Conservation (phyloP, 2,888 invertebrate species). For the Emmelina monodactyla region DNA sequence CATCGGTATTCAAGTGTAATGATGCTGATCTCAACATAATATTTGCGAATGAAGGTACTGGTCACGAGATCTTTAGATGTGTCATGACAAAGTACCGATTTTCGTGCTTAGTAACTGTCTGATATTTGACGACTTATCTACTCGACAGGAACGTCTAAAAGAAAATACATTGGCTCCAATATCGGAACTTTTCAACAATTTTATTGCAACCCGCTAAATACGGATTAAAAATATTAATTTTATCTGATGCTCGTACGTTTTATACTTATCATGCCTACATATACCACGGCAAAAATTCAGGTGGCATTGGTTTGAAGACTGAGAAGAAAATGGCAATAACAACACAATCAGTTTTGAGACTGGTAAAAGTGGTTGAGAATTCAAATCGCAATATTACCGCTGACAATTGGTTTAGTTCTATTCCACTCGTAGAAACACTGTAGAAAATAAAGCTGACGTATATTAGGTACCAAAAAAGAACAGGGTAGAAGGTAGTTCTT, state of each 20-base stretch:
- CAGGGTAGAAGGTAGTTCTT: conserved; percentile 10
- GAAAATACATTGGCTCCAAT: conserved; percentile 1
- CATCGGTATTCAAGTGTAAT: conserved; percentile 3
- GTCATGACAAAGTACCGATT: conserved; percentile 5
- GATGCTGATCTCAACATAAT: conserved; percentile 6
- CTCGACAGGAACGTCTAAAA: conserved; percentile 3
- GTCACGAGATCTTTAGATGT: conserved; percentile 4
- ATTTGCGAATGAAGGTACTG: conserved; percentile 12
- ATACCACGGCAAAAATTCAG: conserved; percentile 16
- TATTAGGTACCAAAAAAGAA: conserved; percentile 16
- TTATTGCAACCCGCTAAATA: conserved; percentile 15
- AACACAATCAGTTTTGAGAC: conserved; percentile 14
- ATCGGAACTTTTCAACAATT: not conserved
- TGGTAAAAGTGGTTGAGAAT: conserved; percentile 12
- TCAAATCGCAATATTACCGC: conserved; percentile 14
- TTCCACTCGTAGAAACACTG: conserved; percentile 15
- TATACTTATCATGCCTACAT: conserved; percentile 15
- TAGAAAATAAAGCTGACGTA: conserved; percentile 14
- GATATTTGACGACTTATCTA: conserved; percentile 4
- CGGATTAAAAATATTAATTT: conserved; percentile 15
- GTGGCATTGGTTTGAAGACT: conserved; percentile 13
- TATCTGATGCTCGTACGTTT: conserved; percentile 13
- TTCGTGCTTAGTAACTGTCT: conserved; percentile 4
- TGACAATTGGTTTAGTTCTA: conserved; percentile 20
- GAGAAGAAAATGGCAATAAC: conserved; percentile 14